Percentiles rank a stretch among this genome's conserved stretches.
These are phyloP conservation scores for Cercopithecus mona DNA, from an alignment of 2,113 vertebrate genomes.

Conservation along the genomic window DNA sequence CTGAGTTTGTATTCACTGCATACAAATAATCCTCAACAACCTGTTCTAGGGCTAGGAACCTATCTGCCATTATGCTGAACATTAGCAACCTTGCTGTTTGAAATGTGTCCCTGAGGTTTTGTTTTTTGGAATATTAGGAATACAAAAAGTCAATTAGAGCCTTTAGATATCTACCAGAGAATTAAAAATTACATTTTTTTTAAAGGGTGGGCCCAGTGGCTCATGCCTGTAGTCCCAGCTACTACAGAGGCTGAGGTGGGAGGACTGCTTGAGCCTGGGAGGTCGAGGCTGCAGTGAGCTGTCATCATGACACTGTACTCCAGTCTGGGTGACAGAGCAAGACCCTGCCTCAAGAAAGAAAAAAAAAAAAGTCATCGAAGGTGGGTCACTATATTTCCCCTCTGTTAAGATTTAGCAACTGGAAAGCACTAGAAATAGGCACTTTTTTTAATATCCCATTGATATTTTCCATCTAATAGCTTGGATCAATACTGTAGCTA, in stretches of 20 bases:
- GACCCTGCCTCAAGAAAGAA: no score
- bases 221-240: no score
- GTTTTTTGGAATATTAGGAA: background rate
- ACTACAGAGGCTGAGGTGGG: no score
- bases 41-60: background rate
- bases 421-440: background rate
- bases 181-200: background rate
- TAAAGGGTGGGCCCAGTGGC: no score
- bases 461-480: background rate
- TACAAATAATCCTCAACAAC: background rate
- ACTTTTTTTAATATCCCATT: background rate
- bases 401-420: background rate
- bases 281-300: no score
- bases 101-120: background rate
- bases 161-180: slow-evolving; percentile 4
- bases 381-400: background rate
- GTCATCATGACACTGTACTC: no score
- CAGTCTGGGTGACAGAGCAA: no score
- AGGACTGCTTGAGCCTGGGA: no score
- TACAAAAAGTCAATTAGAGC: background rate
- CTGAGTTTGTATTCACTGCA: background rate
- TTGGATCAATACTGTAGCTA: background rate
- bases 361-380: background rate
- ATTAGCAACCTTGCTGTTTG: background rate
- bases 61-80: background rate